Evolutionary conservation across 2,797 vertebrate species (phyloP), one percentile per base, ranked within the genome.

Genomic region (Rhinogobio ventralis): DNA sequence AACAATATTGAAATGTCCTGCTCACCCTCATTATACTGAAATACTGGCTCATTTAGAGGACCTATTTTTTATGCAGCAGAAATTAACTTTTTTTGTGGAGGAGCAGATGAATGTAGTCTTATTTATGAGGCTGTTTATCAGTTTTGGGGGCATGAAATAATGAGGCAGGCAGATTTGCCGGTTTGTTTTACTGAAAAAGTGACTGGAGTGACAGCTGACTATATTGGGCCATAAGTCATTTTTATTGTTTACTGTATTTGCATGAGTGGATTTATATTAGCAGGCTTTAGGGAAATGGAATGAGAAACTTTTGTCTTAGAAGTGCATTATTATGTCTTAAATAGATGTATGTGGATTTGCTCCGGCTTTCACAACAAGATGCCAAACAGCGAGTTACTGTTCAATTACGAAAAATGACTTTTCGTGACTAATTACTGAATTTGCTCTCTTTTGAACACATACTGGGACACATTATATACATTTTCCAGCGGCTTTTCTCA

Each of bases 81-180:
- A 86, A 87, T 86, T 69, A 85, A 82, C 83, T 83, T 81, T 53
- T 86, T 87, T 73, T 72, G 62, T 75, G 64, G 51, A 60, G 75
- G 69, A 86, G 69, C 76, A 66, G 82, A 46, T 88, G 86, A 88
- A 79, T 80, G 86, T 64, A 85, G 67, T 79, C 81, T 87, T 81
- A 88, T 87, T 89, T 80, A 85, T 85, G 67, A 85, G 62, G 85
- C 81, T 88, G 66, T 89, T 87, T 86, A 87, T 90, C 79, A 42
- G 84, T 84, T 86, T 82, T 84, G 33, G 39, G 81, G 84, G 68
- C 51, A 82, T 88, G 69, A 84, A 86, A 86, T 89, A 89, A 89
- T 87, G 82, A 83, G 84, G 84, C 81, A 83, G 86, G 83, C 85
- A 80, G 85, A 87, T 89, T 89, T 86, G 57, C 71, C 39, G 64